Base-by-base conservation (phyloP, 2,113 vertebrate species). In the Alethe castanea region DNA sequence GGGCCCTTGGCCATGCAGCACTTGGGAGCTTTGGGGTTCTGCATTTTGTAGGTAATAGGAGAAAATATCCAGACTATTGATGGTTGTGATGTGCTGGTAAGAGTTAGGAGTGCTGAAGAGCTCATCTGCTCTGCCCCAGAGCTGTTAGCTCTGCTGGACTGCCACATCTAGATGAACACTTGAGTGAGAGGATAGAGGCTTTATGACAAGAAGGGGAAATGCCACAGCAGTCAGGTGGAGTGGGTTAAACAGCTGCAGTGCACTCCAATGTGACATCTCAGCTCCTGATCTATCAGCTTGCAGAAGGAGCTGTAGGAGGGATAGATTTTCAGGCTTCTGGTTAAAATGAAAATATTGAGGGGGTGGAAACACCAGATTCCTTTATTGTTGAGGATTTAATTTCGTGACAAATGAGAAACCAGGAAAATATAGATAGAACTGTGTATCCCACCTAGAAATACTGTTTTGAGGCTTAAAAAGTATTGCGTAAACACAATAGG, bases 1-100 rank as follows among this genome's bases (percentile, higher is more conserved):
- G 40, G 20, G 66, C 17, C 38, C 42, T 67, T 0, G 7, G 26
- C 44, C 62, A 1, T 33, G 5, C 31, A 28, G 57, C 6, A 0
- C 53, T 19, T 0, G 3, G 7, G 28, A 25, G 20, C 14, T 4
- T 5, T 11, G 12, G 9, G 56, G 28, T 36, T 71, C n/a, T 2
- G 3, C 36, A 4, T 81, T 81, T 20, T 59, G 22, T 19, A 24
- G 36, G 50, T 15, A 42, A 24, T 7, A 36, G 28, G 62, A 50
- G 19, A 66, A 66, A 69, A 19, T 24, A 25, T 18, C 35, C 36
- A 5, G 35, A 12, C 25, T 54, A 3, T 31, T 84, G 4, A 0
- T 35, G 44, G 40, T 12, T 80, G 53, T 45, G 28, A 20, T 35
- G 48, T 8, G 2, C n/a, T 44, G 8, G 10, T 64, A 33, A 53